Evolutionary conservation across 2,888 invertebrate genomes (phyloP), one percentile per base, ranked within the genome.

Genomic region (Chesias legatella): DNA sequence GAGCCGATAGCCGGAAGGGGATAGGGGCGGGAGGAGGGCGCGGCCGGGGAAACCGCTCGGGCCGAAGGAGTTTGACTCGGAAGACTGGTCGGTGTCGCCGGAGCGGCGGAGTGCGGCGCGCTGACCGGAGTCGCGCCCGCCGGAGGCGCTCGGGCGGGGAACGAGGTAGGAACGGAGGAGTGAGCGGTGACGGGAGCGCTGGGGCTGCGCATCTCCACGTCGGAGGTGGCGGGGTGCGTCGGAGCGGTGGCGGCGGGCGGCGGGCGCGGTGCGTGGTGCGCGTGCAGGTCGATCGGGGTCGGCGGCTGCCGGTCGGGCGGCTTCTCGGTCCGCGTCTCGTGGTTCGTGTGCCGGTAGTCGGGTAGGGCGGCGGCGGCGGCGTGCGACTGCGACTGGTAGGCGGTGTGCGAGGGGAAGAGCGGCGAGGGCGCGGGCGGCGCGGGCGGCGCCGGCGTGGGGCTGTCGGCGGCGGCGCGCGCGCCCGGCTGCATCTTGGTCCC

Each of bases 281-380:
- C 71, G 63, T 81, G 84, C 35, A 80, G 69, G 64, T 84, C 82
- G 49, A 81, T 72, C 33, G 81, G 82, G 51, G 72, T 81, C 8
- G 78, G 69, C 51, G 74, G 71, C 10, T 63, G 73, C n/a, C 56
- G 58, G 54, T 62, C 74, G 10, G 72, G 59, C 33, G 70, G 67
- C 54, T 80, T 67, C 53, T 81, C 82, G 33, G 80, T 80, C 67
- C 82, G 91, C 72, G 90, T 90, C 63, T 90, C 90, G 67, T 91
- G 91, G 63, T 83, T 88, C 24, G 84, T 84, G 58, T 83, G 88
- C 31, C 85, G 77, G 70, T 83, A 88, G 64, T 86, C 88, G 35
- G 85, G 84, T 54, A 86, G 73, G 48, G 84, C 83, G 48, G 84
- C 80, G 48, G 84, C 80, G 36, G 80, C 80, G 29, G 82, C 73